Base-by-base conservation (phyloP, 2,888 invertebrate species). In the Steinernema carpocapsae region DNA sequence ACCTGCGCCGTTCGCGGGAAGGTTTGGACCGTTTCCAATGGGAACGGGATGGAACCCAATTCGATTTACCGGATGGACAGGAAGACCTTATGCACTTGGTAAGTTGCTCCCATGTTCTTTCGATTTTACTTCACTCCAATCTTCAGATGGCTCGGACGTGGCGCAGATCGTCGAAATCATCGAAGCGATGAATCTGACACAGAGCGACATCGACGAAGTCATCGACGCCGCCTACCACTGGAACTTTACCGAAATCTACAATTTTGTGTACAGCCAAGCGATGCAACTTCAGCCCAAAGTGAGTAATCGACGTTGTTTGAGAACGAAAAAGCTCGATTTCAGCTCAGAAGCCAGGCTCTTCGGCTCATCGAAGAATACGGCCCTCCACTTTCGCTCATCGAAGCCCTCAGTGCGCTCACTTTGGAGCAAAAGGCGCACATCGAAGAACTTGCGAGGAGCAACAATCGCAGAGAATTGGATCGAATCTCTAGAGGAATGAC, bases 351-450 rank as follows among this genome's bases (percentile, higher is more conserved):
- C 37, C 64, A 64, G 37, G 64, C 32, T 12, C 64, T 64, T 29
- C 64, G 64, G 2, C 64, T 64, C 64, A 64, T 64, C 64, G 64
- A 64, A 26, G 32, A 64, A 29, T 64, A 64, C 64, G 64, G 64
- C 17, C 64, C 64, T 26, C 64, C 64, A 14, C 64, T 32, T 29
- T 64, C 64, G 26, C 29, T 64, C 32, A n/a, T 64, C 37, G 64
- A 64, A 6, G 64, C 64, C 6, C 32, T 64, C 64, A 26, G 26
- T 17, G 64, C 64, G 29, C 32, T 64, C 32, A 64, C 64, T 17
- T 22, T 64, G 64, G 64, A 64, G 37, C 64, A 64, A 32, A 64
- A 64, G 37, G 64, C 64, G 29, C 64, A 64, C 64, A 26, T 64
- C 32, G 64, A 64, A 32, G 64, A 64, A 29, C 64, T 64, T 32